These are phyloP conservation scores for Typhlichthys eigenmanni DNA, from an alignment of 2,797 vertebrate genomes.

Conservation along the genomic window DNA sequence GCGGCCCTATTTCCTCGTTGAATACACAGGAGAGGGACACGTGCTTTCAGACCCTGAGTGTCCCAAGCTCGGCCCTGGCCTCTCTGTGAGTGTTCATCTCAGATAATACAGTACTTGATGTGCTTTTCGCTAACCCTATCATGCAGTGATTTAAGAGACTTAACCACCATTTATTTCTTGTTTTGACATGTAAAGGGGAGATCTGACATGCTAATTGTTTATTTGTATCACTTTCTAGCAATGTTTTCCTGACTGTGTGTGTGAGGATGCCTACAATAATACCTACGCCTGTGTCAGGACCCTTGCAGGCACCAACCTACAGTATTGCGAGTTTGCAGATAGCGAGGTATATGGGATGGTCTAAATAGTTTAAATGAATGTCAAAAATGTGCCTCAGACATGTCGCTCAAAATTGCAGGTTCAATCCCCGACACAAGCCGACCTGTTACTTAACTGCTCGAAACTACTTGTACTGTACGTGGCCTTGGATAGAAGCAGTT, in stretches of 20 bases:
- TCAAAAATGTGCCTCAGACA: background rate
- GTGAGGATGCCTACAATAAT: conserved; percentile 83
- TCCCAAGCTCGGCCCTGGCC: conserved; percentile 77
- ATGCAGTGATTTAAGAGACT: too few relatives aligned
- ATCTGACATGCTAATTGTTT: background rate
- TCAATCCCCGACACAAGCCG: too few relatives aligned
- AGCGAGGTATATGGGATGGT: conserved; percentile 64
- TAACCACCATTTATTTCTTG: too few relatives aligned
- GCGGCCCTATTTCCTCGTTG: conserved; percentile 77
- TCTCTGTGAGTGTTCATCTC: conserved; percentile 68
- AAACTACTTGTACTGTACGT: too few relatives aligned
- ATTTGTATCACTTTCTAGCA: conserved; percentile 53
- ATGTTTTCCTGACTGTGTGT: conserved; percentile 84
- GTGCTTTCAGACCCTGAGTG: conserved; percentile 67
- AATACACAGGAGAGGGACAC: conserved; percentile 79
- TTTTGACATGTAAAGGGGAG: too few relatives aligned
- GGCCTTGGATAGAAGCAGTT: background rate
- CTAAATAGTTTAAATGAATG: background rate
- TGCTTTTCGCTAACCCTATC: too few relatives aligned
- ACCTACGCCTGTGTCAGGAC: conserved; percentile 82
- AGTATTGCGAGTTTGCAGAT: conserved; percentile 85
- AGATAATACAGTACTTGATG: background rate
- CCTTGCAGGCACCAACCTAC: conserved; percentile 63
- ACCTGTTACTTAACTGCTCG: too few relatives aligned
- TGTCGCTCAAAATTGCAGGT: too few relatives aligned